A percentile compares a stretch with the other conserved stretches of the same genome.
phyloP scores from a whole-genome alignment of 2,888 invertebrate species.

The Rotaria socialis region DNA sequence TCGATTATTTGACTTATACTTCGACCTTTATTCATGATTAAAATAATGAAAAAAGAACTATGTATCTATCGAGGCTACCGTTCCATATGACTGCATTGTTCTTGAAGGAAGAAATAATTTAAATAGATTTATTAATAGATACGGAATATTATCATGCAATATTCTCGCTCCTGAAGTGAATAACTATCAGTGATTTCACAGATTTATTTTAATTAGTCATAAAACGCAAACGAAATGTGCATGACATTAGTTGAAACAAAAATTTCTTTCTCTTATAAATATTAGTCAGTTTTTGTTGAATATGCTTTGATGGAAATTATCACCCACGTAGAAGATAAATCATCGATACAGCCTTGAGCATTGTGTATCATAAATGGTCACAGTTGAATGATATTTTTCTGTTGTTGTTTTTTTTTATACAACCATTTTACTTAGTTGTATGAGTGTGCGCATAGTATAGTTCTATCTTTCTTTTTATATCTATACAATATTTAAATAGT shows the following conservation, averaged over 20 bases:
- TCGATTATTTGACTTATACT: neutral
- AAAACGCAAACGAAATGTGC: no score
- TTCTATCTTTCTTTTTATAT: no score
- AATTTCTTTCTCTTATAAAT: no score
- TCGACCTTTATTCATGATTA: neutral
- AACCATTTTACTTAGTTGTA: neutral
- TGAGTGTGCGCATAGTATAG: neutral
- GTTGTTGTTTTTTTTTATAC: neutral
- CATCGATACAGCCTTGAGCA: neutral
- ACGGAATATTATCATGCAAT: neutral
- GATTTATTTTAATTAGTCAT: no score
- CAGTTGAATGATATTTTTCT: constrained; percentile 8
- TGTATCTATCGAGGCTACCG: neutral
- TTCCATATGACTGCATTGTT: neutral
- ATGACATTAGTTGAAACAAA: no score
- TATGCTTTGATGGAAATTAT: no score
- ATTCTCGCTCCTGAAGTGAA: neutral
- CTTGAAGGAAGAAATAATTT: neutral
- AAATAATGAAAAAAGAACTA: neutral
- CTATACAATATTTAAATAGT: no score
- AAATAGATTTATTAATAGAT: neutral
- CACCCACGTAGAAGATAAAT: neutral
- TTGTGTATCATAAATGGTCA: neutral
- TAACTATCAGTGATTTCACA: neutral
- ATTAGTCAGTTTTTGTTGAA: no score